Percentiles rank a stretch among this genome's conserved stretches.
phyloP scores from a whole-genome alignment of 2,888 invertebrate species.

The Lamellibrachia satsuma region DNA sequence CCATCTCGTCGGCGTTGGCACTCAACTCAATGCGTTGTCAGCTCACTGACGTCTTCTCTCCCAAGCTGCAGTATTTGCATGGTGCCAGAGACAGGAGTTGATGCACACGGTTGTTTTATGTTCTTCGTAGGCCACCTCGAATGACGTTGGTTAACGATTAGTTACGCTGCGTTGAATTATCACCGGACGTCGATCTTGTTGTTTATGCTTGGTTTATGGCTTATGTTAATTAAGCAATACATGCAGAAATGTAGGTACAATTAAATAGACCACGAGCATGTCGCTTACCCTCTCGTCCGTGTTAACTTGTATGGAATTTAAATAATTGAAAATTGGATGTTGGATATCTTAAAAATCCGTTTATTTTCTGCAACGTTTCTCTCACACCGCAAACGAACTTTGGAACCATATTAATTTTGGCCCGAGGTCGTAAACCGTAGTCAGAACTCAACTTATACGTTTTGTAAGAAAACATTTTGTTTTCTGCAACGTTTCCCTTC shows the following conservation, averaged over 20 bases:
- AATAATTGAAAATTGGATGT: not conserved
- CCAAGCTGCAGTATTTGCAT: not conserved
- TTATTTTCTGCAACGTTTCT: not conserved
- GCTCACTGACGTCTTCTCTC: not conserved
- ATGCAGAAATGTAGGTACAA: too few species aligned
- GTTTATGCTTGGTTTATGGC: too few species aligned
- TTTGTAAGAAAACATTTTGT: too few species aligned
- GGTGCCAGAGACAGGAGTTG: not conserved
- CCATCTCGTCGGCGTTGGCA: not conserved
- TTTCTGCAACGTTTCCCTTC: too few species aligned
- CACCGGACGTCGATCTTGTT: too few species aligned
- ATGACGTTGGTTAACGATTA: too few species aligned
- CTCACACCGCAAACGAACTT: not conserved
- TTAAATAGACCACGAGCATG: too few species aligned
- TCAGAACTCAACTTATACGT: too few species aligned
- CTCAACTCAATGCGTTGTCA: not conserved
- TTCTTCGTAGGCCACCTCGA: not conserved
- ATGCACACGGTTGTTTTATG: not conserved
- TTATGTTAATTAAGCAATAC: too few species aligned
- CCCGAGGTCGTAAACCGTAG: too few species aligned
- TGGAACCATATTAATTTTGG: not conserved
- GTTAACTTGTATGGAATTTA: not conserved
- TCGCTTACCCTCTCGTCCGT: too few species aligned
- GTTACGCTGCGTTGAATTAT: not conserved
- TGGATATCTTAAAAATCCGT: not conserved